These are phyloP conservation scores for Mesocricetus auratus DNA, from an alignment of 2,113 vertebrate species.

Conservation along the genomic window DNA sequence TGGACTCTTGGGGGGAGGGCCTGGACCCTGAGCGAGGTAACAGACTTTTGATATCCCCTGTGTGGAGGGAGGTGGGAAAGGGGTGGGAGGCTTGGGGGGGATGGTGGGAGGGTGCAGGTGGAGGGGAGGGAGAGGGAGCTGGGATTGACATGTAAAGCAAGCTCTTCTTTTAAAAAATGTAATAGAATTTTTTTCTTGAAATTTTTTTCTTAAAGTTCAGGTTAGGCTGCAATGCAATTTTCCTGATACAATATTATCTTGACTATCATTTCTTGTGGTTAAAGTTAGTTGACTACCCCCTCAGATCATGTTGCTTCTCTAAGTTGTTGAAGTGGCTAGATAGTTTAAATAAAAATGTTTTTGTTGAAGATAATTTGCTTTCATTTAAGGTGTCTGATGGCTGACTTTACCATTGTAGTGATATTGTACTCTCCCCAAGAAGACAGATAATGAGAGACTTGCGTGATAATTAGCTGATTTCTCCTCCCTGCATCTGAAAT, in stretches of 20 bases:
- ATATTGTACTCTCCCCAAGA: conserved; percentile 43
- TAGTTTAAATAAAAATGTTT: conserved; percentile 29
- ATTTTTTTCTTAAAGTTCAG: not conserved
- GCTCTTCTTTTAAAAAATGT: too few relatives aligned
- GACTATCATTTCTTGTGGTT: not conserved
- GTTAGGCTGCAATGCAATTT: not conserved
- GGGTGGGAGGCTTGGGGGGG: too few relatives aligned
- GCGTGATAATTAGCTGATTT: conserved; percentile 71
- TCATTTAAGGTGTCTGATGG: conserved; percentile 55
- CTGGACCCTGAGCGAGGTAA: too few relatives aligned
- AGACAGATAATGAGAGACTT: conserved; percentile 53
- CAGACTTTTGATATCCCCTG: too few relatives aligned
- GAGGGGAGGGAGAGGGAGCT: too few relatives aligned
- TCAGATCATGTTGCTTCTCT: conserved; percentile 9
- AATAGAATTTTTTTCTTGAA: too few relatives aligned
- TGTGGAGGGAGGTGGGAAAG: too few relatives aligned
- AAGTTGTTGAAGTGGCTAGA: not conserved
- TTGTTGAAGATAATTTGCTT: conserved; percentile 46
- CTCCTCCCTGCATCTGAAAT: conserved; percentile 35
- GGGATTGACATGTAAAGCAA: too few relatives aligned
- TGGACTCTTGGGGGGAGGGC: too few relatives aligned
- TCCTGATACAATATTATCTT: not conserved
- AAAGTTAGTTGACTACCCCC: not conserved
- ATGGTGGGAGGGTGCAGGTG: too few relatives aligned
- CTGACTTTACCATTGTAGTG: not conserved